phyloP scores from a whole-genome alignment of 1,140 invertebrate species.

The Drosophila miranda region DNA sequence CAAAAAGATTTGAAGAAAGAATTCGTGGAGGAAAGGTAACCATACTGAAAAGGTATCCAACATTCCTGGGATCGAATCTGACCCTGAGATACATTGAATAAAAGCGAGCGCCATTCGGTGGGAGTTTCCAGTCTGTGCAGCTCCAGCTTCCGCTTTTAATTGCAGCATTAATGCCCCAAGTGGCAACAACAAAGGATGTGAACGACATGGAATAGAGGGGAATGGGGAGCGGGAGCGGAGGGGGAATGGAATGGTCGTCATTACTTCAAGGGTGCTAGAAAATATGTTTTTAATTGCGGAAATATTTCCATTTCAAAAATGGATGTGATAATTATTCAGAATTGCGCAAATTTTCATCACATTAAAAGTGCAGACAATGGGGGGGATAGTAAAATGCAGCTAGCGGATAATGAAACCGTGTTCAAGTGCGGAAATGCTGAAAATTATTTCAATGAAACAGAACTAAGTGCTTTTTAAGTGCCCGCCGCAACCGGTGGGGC shows the following conservation, averaged over 20 bases:
- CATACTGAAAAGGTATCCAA: too few relatives aligned
- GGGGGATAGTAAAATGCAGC: slow-evolving; percentile 65
- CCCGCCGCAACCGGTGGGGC: slow-evolving; percentile 16
- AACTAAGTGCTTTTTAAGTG: slow-evolving; percentile 73
- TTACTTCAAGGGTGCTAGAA: slow-evolving; percentile 66
- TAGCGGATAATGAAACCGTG: slow-evolving; percentile 57
- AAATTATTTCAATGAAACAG: slow-evolving; percentile 74
- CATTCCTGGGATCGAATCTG: not conserved
- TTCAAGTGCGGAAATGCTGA: slow-evolving; percentile 72
- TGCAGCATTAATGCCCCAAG: slow-evolving; percentile 47
- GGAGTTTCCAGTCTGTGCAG: slow-evolving; percentile 14
- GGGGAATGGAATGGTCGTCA: slow-evolving; percentile 29
- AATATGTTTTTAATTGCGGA: slow-evolving; percentile 76
- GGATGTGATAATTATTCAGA: slow-evolving; percentile 74
- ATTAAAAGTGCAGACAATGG: slow-evolving; percentile 74
- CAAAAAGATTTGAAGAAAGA: too few relatives aligned
- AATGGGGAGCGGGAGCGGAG: not conserved
- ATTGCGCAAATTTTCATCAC: slow-evolving; percentile 72
- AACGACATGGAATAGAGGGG: slow-evolving; percentile 6
- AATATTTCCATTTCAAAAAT: slow-evolving; percentile 70
- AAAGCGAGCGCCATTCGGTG: not conserved
- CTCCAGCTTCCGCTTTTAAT: slow-evolving; percentile 43
- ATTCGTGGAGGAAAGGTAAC: too few relatives aligned
- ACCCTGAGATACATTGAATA: slow-evolving; percentile 1
- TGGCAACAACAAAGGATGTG: slow-evolving; percentile 44